These are phyloP conservation scores for Malurus leucopterus DNA, from an alignment of 2,797 vertebrate genomes.

Conservation along the genomic window DNA sequence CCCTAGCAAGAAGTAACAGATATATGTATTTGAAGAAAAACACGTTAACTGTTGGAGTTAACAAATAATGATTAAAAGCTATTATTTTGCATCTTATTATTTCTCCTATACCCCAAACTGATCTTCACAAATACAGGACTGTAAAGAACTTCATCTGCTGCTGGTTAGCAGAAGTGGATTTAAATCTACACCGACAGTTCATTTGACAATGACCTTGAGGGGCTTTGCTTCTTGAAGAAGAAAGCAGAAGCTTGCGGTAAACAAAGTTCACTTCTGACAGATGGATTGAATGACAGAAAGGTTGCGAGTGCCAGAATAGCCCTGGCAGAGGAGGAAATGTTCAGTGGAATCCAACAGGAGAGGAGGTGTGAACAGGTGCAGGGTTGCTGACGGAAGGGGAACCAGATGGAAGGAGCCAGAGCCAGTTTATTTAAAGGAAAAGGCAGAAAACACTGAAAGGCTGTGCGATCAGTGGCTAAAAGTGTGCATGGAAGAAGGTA, in stretches of 20 bases:
- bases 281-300: conserved; percentile 99
- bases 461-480: conserved; percentile 85
- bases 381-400: conserved; percentile 99
- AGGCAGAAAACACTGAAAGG: conserved; percentile 88
- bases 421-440: conserved; percentile 99
- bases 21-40: conserved; percentile 40
- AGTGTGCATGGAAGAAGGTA: conserved; percentile 81
- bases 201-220: conserved; percentile 91
- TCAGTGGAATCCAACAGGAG: conserved; percentile 99
- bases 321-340: conserved; percentile 96
- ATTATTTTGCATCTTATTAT: conserved; percentile 66
- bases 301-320: conserved; percentile 98
- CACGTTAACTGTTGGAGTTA: conserved; percentile 59
- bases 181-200: conserved; percentile 84
- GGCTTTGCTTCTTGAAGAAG: conserved; percentile 97
- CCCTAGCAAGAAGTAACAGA: conserved; percentile 44
- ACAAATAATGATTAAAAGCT: conserved; percentile 64
- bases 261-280: conserved; percentile 99
- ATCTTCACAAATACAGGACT: conserved; percentile 69
- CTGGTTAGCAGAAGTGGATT: conserved; percentile 75
- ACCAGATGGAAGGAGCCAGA: conserved; percentile 99
- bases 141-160: conserved; percentile 73
- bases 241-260: conserved; percentile 97
- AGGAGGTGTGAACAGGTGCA: conserved; percentile 99
- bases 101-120: conserved; percentile 58